phyloP scores from a whole-genome alignment of 2,888 invertebrate species.

The Trichopoda pennipes region DNA sequence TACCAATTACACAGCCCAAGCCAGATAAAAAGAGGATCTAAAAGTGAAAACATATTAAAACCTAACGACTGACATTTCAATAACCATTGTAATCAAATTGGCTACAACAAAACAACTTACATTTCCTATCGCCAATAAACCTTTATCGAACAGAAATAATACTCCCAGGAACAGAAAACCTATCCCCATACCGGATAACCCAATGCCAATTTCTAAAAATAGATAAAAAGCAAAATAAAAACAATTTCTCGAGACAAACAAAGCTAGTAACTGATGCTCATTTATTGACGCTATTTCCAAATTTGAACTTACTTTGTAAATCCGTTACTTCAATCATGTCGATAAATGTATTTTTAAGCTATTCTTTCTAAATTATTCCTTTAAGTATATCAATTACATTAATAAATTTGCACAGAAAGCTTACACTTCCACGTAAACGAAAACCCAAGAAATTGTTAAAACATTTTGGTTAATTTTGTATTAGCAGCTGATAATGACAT shows the following conservation, averaged over 20 bases:
- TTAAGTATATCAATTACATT: constrained; percentile 19
- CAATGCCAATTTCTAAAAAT: constrained; percentile 95
- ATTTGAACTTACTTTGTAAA: constrained; percentile 87
- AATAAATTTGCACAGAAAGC: constrained; percentile 41
- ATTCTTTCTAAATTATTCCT: constrained; percentile 23
- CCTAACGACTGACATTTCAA: not conserved
- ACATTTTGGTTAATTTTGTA: constrained; percentile 35
- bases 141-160: constrained; percentile 96
- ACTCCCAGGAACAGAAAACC: constrained; percentile 97
- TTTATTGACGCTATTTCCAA: not conserved
- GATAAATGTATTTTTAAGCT: constrained; percentile 28
- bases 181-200: constrained; percentile 97
- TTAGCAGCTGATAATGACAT: constrained; percentile 69
- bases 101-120: constrained; percentile 85
- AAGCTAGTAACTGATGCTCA: not conserved
- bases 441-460: constrained; percentile 65
- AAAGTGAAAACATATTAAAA: constrained; percentile 74
- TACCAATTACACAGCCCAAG: constrained; percentile 96
- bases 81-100: not conserved
- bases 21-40: constrained; percentile 98
- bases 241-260: constrained; percentile 15
- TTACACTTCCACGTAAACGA: constrained; percentile 73
- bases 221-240: constrained; percentile 73
- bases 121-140: constrained; percentile 98
- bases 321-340: constrained; percentile 92